These are phyloP conservation scores for Agrenia bidenticulata DNA, from an alignment of 2,888 invertebrate species.

Conservation along the genomic window DNA sequence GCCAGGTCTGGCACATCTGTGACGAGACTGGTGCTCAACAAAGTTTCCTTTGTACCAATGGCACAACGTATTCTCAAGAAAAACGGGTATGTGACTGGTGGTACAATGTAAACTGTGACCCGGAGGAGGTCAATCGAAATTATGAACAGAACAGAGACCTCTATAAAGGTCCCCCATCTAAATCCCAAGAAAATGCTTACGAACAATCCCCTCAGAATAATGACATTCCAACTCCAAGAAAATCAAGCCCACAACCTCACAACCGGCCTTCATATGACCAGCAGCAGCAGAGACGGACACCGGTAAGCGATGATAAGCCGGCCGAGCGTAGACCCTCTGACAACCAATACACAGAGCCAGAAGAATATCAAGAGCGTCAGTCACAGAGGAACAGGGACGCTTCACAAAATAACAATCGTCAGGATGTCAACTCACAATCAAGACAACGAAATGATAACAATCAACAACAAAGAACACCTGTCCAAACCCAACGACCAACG, in stretches of 20 bases:
- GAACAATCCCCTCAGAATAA: conserved; percentile 21
- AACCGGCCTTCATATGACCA: conserved; percentile 2
- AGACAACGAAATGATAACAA: background rate
- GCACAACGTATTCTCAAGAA: conserved; percentile 50
- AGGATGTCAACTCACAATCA: background rate
- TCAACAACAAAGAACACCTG: conserved; percentile 3
- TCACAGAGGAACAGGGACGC: background rate
- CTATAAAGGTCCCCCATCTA: conserved; percentile 40
- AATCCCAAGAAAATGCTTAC: conserved; percentile 23
- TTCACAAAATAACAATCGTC: background rate
- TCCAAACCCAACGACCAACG: background rate
- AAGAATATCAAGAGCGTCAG: conserved; percentile 2
- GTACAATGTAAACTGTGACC: conserved; percentile 48
- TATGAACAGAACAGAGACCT: conserved; percentile 50
- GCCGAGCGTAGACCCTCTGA: background rate
- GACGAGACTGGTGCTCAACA: conserved; percentile 47
- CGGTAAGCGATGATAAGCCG: conserved; percentile 14
- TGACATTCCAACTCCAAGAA: conserved; percentile 5
- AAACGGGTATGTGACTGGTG: conserved; percentile 53
- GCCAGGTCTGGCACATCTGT: conserved; percentile 53
- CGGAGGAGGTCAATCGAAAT: conserved; percentile 38
- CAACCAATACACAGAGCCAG: conserved; percentile 14
- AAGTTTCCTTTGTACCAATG: conserved; percentile 52
- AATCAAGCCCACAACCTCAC: background rate
- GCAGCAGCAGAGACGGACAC: conserved; percentile 19